Base-by-base conservation (phyloP, 2,113 vertebrate species). In the Delphinapterus leucas region DNA sequence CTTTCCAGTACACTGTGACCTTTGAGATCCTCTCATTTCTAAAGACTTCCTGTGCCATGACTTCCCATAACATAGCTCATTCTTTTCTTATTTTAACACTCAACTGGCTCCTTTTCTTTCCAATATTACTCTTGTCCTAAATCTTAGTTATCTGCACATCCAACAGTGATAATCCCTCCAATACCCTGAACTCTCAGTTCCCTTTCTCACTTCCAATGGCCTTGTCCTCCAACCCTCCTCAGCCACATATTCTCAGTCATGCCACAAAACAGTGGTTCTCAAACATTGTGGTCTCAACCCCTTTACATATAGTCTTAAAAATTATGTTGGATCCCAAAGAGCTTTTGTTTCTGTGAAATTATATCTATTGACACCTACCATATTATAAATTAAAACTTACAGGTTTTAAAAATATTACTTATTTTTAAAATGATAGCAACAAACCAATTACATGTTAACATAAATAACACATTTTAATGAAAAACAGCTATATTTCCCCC, bases 391-490 rank as follows among this genome's bases (percentile, higher is more conserved):
- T 86, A 60, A 58, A 97, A 95, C 5, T 33, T 15, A 41, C 28
- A 67, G 4, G 3, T 60, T 71, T 94, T 85, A 17, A 26, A 83
- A 88, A 74, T 55, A 85, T 74, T 86, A 61, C 38, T 90, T 86
- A 61, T 26, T 90, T 90, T 74, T 28, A 82, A 95, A 92, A 81
- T 38, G 87, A 82, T 28, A 93, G 25, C 71, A 96, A 82, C 12
- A 73, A 93, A 38, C 13, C 28, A 21, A 96, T 79, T 71, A 89
- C 63, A 90, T 90, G 20, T 89, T 90, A 90, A 93, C 5, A 70
- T 82, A 96, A 96, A 67, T 89, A 71, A 89, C 21, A 82, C 41
- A 67, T 67, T 88, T 60, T 82, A 90, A 95, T 83, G 25, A 96
- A 70, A 91, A 97, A 63, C 23, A 91, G 49, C 14, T 90, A 2